Conservation (phyloP, 35 echinoderm and acorn worm species). For the Acanthaster planci region DNA sequence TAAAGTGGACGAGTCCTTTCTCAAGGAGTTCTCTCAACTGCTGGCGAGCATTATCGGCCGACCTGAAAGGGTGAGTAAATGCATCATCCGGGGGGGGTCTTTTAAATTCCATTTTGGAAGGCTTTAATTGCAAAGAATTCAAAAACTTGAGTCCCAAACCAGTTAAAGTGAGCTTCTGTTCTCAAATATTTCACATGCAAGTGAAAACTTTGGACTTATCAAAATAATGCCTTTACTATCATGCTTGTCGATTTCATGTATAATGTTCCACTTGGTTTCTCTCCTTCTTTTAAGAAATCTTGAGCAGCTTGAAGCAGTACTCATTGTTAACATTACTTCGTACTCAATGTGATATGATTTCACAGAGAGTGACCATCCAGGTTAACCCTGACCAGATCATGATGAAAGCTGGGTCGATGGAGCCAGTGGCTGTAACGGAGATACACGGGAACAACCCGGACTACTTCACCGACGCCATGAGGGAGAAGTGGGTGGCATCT, state of each 20-base stretch:
- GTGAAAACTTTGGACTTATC: no score
- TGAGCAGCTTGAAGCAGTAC: neutral
- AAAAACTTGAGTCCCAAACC: no score
- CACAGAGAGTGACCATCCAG: neutral
- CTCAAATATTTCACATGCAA: no score
- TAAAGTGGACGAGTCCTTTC: slow-evolving; percentile 13
- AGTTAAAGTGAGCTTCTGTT: no score
- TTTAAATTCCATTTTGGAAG: no score
- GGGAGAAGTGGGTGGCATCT: neutral
- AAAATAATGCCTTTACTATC: no score
- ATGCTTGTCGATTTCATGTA: no score
- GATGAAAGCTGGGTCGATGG: neutral
- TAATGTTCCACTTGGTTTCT: no score
- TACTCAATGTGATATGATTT: neutral
- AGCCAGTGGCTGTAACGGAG: neutral
- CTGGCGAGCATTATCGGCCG: neutral
- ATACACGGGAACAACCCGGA: neutral
- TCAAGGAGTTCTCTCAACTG: neutral
- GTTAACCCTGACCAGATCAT: slow-evolving; percentile 27
- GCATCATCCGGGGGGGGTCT: no score
- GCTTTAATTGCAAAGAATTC: no score
- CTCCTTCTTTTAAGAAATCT: no score
- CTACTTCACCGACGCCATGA: slow-evolving; percentile 24
- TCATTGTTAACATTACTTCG: neutral
- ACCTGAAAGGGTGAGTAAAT: neutral